A percentile compares a stretch with the other conserved stretches of the same genome.
Conservation (phyloP, 2,888 invertebrate genomes). For the Pseudococcus viburni region DNA sequence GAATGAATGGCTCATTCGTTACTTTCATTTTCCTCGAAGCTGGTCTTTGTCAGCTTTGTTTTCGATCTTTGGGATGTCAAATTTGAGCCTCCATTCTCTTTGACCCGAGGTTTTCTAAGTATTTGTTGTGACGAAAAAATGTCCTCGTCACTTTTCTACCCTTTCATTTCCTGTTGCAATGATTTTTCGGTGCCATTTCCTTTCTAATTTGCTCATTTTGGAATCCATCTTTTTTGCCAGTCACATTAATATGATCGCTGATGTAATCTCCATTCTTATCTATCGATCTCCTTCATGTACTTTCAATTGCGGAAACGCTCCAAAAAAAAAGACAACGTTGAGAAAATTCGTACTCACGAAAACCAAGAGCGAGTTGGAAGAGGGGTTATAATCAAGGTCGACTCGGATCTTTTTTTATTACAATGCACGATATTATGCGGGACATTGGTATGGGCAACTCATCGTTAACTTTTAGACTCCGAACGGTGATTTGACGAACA, state of each 20-base stretch:
- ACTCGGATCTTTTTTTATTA: not conserved
- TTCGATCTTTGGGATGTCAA: too few relatives aligned
- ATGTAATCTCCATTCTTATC: too few relatives aligned
- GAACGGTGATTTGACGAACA: not conserved
- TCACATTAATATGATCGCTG: too few relatives aligned
- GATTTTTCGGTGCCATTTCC: too few relatives aligned
- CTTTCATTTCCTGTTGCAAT: not conserved
- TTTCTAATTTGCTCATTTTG: too few relatives aligned
- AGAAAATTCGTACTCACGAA: not conserved
- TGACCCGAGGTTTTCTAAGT: too few relatives aligned
- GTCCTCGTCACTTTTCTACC: not conserved
- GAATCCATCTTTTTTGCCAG: too few relatives aligned
- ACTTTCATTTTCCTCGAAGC: too few relatives aligned
- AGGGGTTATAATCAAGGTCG: not conserved
- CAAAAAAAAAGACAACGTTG: not conserved
- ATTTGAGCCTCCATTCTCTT: too few relatives aligned
- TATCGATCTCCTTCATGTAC: too few relatives aligned
- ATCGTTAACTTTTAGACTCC: constrained; percentile 18
- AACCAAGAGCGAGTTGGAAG: not conserved
- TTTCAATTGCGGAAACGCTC: not conserved
- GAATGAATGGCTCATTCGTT: too few relatives aligned
- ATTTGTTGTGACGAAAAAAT: not conserved
- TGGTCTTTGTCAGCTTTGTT: too few relatives aligned
- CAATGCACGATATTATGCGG: not conserved
- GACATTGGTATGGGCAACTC: not conserved